phyloP scores from a whole-genome alignment of 2,797 vertebrate species.

The Pteronotus mesoamericanus region DNA sequence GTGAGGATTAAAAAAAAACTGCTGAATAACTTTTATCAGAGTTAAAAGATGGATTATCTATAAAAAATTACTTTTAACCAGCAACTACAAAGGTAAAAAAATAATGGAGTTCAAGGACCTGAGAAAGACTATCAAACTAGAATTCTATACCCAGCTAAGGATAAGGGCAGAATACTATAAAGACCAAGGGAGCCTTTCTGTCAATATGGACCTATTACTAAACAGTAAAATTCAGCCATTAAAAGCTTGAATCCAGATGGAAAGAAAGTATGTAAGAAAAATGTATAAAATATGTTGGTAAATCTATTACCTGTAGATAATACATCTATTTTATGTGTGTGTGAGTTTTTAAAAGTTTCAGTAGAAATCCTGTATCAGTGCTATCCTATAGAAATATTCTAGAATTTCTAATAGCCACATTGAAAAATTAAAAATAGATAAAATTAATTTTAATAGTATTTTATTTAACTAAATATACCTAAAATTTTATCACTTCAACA shows the following conservation, averaged over 20 bases:
- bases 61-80: neutral
- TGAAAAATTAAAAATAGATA: neutral
- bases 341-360: neutral
- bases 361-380: neutral
- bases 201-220: neutral
- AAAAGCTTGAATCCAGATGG: neutral
- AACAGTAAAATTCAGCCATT: neutral
- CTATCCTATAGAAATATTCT: neutral
- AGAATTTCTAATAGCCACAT: constrained; percentile 1
- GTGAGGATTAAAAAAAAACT: too few relatives aligned
- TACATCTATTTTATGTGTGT: neutral
- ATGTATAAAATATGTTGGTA: neutral
- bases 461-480: neutral
- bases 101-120: neutral
- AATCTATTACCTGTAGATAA: neutral
- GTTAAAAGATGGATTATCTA: neutral
- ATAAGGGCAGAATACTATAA: neutral
- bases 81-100: neutral
- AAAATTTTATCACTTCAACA: neutral
- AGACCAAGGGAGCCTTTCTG: neutral
- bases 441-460: neutral
- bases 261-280: neutral
- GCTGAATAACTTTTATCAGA: neutral
- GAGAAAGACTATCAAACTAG: neutral
- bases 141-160: neutral